phyloP scores from a whole-genome alignment of 2,113 vertebrate species.

The Saiga tatarica region DNA sequence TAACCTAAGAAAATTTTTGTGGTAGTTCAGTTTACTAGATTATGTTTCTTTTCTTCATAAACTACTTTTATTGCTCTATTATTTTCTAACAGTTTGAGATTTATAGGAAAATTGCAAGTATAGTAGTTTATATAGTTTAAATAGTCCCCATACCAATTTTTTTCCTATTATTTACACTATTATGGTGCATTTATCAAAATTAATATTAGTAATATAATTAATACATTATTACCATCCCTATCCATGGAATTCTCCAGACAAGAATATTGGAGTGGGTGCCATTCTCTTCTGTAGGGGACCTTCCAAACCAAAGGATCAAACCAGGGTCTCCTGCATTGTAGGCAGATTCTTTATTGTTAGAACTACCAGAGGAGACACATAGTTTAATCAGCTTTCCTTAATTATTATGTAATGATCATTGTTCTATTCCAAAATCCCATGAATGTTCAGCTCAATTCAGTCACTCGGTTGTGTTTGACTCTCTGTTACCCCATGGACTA shows the following conservation, averaged over 20 bases:
- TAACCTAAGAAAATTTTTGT: neutral
- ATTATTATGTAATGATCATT: neutral
- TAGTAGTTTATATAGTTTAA: neutral
- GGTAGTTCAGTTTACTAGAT: neutral
- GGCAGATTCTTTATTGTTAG: neutral
- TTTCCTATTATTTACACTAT: neutral
- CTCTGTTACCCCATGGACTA: neutral
- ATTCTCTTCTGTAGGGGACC: neutral
- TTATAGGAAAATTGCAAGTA: neutral
- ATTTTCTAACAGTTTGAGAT: neutral
- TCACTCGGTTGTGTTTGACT: neutral
- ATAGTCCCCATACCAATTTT: neutral
- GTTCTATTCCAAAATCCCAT: neutral
- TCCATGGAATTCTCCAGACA: neutral
- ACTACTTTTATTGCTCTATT: neutral
- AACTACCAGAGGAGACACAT: neutral
- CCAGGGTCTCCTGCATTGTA: neutral
- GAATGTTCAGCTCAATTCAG: neutral
- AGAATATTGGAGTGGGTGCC: neutral
- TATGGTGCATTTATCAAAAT: neutral
- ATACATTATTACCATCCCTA: neutral
- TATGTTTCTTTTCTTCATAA: neutral
- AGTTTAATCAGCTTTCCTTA: neutral
- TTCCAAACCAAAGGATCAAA: neutral
- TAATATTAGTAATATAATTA: neutral